Conservation (phyloP, 92 coral and sea anemone genomes). For the Epizoanthus stellaris region DNA sequence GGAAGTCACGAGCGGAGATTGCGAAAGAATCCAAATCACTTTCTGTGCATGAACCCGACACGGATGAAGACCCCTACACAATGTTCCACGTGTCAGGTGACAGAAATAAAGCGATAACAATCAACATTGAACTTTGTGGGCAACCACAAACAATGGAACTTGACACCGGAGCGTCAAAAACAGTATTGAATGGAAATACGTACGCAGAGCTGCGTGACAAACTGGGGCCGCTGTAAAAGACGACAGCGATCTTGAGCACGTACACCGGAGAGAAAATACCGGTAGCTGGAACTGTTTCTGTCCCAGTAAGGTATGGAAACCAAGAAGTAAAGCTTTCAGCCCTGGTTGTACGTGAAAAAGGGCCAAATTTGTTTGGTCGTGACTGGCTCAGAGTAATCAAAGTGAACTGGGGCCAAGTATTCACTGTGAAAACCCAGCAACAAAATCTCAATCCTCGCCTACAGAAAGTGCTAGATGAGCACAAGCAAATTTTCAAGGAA, state of each 20-base stretch:
- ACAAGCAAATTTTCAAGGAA: slow-evolving; percentile 35
- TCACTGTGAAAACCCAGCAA: slow-evolving; percentile 7
- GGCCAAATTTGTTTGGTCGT: slow-evolving; percentile 61
- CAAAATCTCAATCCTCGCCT: not conserved
- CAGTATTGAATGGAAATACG: slow-evolving; percentile 44
- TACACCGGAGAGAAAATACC: slow-evolving; percentile 64
- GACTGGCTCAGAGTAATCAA: slow-evolving; percentile 53
- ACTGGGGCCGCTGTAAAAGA: slow-evolving; percentile 33
- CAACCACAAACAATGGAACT: slow-evolving; percentile 44
- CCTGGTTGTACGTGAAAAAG: slow-evolving; percentile 55
- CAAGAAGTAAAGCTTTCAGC: slow-evolving; percentile 33
- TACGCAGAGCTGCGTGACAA: slow-evolving; percentile 34
- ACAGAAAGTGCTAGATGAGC: not conserved
- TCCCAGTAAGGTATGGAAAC: slow-evolving; percentile 47
- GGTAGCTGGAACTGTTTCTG: slow-evolving; percentile 49
- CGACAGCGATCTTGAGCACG: slow-evolving; percentile 50
- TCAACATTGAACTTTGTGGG: slow-evolving; percentile 51
- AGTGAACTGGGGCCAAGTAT: slow-evolving; percentile 39
- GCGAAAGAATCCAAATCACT: not conserved
- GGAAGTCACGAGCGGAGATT: not conserved
- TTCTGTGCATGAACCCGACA: slow-evolving; percentile 9
- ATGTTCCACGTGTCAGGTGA: slow-evolving; percentile 52
- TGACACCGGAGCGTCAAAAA: slow-evolving; percentile 60
- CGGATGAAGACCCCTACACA: slow-evolving; percentile 46
- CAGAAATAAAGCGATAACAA: slow-evolving; percentile 41